Percentiles rank a stretch among this genome's conserved stretches.
phyloP scores from a whole-genome alignment of 2,113 vertebrate species.

The Camelus dromedarius region DNA sequence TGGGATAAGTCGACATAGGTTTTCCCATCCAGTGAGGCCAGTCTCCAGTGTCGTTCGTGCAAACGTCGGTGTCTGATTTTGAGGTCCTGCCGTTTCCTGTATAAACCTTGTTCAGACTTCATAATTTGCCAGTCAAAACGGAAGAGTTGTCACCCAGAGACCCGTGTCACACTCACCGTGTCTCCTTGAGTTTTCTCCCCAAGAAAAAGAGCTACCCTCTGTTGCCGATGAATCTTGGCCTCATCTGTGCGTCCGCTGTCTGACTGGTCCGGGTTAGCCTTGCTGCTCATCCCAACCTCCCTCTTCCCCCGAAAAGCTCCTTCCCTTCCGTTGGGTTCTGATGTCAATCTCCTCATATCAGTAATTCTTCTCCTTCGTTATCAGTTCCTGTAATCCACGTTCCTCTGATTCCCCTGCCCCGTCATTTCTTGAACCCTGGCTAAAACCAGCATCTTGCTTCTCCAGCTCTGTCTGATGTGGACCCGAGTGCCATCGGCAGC shows the following conservation, averaged over 20 bases:
- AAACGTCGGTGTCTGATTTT: not conserved
- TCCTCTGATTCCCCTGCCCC: not conserved
- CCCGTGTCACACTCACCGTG: not conserved
- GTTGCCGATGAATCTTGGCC: not conserved
- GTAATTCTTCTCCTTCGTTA: not conserved
- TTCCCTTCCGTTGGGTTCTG: too few species aligned
- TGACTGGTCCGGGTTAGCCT: too few species aligned
- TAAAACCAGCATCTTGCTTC: not conserved
- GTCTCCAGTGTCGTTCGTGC: not conserved
- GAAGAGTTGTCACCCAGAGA: not conserved
- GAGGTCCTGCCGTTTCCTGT: not conserved
- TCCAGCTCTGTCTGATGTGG: not conserved
- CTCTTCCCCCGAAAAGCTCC: too few species aligned
- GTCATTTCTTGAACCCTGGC: not conserved
- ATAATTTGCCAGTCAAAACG: not conserved
- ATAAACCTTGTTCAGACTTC: not conserved
- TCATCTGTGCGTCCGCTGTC: not conserved
- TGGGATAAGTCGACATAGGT: accelerated
- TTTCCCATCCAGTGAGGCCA: not conserved
- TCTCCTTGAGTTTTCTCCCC: not conserved
- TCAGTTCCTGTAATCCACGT: not conserved
- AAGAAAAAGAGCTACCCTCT: not conserved
- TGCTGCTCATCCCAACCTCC: not conserved
- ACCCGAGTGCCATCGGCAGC: not conserved
- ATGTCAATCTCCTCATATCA: not conserved